phyloP scores from a whole-genome alignment of 1,140 invertebrate genomes.

The Cherax destructor region DNA sequence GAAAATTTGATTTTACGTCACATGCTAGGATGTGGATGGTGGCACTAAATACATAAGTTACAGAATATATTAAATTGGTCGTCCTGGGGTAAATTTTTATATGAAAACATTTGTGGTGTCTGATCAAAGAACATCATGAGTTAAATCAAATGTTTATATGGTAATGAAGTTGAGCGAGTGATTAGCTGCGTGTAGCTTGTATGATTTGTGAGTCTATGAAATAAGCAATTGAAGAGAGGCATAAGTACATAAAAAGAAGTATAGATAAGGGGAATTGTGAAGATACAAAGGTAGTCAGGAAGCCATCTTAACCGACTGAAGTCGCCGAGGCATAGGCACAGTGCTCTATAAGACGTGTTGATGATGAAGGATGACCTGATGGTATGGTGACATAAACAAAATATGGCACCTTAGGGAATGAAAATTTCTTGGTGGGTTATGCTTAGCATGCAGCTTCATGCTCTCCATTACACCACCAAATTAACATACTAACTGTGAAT shows the following conservation, averaged over 20 bases:
- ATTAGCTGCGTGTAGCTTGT: too few species aligned
- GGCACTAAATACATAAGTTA: neutral
- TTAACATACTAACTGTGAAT: neutral
- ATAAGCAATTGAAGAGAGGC: neutral
- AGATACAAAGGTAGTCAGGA: too few species aligned
- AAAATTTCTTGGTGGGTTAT: neutral
- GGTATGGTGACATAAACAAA: neutral
- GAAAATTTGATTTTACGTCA: neutral
- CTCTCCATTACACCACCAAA: neutral
- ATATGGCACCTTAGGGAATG: slow-evolving; percentile 1
- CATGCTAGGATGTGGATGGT: neutral
- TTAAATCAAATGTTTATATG: too few species aligned
- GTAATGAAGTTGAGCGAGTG: too few species aligned
- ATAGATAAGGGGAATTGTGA: too few species aligned
- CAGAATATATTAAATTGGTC: neutral
- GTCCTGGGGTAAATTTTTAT: neutral
- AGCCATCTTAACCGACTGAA: too few species aligned
- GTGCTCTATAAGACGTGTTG: neutral
- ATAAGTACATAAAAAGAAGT: neutral
- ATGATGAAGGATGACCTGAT: neutral
- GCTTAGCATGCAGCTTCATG: neutral
- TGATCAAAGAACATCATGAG: neutral
- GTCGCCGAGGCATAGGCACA: too few species aligned
- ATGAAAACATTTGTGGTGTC: neutral
- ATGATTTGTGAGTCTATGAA: too few species aligned